A percentile compares a stretch with the other conserved stretches of the same genome.
Evolutionary conservation across 30 jellyfish, hydroid and myxozoan species (phyloP).

Genomic region (Aurelia sp.): DNA sequence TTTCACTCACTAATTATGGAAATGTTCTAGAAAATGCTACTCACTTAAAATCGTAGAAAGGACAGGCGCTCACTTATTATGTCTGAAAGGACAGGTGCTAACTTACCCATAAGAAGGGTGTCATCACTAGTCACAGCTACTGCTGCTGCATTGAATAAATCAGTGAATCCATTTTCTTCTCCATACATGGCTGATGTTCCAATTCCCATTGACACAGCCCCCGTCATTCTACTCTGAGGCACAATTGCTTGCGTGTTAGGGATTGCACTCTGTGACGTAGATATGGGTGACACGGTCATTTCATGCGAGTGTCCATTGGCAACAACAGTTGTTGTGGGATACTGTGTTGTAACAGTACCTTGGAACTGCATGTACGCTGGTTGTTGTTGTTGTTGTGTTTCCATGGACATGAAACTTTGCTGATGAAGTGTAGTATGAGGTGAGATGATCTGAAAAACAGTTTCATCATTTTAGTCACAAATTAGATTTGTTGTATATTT

Average conservation of each 20-base stretch:
- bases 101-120: constrained; percentile 66
- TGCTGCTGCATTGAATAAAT: constrained; percentile 65
- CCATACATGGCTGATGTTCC: constrained; percentile 53
- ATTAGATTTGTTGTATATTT: too few relatives aligned
- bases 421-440: constrained; percentile 17
- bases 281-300: constrained; percentile 17
- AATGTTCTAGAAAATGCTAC: too few relatives aligned
- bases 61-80: too few relatives aligned
- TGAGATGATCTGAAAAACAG: neutral
- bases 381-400: constrained; percentile 63
- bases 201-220: constrained; percentile 26
- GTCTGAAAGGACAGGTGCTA: too few relatives aligned
- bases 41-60: too few relatives aligned
- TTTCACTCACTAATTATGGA: too few relatives aligned
- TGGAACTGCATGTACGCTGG: constrained; percentile 41
- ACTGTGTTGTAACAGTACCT: constrained; percentile 30
- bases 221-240: constrained; percentile 50
- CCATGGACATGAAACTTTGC: constrained; percentile 43
- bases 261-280: constrained; percentile 6
- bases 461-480: too few relatives aligned
- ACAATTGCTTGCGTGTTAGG: constrained; percentile 19
- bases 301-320: constrained; percentile 65
- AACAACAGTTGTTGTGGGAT: constrained; percentile 48
- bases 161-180: constrained; percentile 69
- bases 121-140: constrained; percentile 59